Evolutionary conservation across 2,888 invertebrate species (phyloP).

Genomic region (Mechanitis mazaeus): DNA sequence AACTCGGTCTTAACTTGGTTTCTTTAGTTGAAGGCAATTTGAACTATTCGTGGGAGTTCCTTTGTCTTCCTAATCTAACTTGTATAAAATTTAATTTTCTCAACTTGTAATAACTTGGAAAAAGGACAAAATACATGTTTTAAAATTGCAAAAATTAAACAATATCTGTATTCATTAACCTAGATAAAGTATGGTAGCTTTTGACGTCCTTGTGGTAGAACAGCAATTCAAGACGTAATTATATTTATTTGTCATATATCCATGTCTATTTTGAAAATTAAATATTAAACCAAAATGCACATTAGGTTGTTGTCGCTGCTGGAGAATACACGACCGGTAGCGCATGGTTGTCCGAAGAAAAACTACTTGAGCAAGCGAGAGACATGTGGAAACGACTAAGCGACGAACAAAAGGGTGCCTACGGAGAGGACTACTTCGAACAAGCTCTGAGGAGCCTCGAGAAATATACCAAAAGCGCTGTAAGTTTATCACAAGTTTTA

Average conservation of each 20-base stretch:
- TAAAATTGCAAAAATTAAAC: no score
- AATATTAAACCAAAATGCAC: slow-evolving; percentile 14
- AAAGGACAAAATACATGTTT: no score
- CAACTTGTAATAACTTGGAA: no score
- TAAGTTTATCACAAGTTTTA: slow-evolving; percentile 46
- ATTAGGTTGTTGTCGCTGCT: slow-evolving; percentile 84
- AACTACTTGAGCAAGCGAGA: slow-evolving; percentile 82
- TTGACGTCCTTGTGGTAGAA: no score
- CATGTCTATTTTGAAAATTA: no score
- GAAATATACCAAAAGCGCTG: slow-evolving; percentile 84
- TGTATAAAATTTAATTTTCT: not conserved
- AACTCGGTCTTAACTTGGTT: slow-evolving; percentile 16
- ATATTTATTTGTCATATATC: no score
- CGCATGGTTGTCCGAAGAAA: slow-evolving; percentile 83
- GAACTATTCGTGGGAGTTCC: slow-evolving; percentile 4
- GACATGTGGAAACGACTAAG: slow-evolving; percentile 90
- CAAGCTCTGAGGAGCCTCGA: slow-evolving; percentile 86
- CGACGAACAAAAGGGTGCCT: slow-evolving; percentile 85
- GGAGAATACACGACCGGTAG: slow-evolving; percentile 90
- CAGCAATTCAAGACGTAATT: no score
- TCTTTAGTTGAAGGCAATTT: slow-evolving; percentile 10
- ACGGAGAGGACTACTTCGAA: slow-evolving; percentile 90
- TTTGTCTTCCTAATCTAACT: slow-evolving; percentile 3
- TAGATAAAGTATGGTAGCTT: no score
- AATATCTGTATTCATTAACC: no score